Evolutionary conservation across 2,113 vertebrate species (phyloP).

Genomic region (Onychostoma macrolepis): DNA sequence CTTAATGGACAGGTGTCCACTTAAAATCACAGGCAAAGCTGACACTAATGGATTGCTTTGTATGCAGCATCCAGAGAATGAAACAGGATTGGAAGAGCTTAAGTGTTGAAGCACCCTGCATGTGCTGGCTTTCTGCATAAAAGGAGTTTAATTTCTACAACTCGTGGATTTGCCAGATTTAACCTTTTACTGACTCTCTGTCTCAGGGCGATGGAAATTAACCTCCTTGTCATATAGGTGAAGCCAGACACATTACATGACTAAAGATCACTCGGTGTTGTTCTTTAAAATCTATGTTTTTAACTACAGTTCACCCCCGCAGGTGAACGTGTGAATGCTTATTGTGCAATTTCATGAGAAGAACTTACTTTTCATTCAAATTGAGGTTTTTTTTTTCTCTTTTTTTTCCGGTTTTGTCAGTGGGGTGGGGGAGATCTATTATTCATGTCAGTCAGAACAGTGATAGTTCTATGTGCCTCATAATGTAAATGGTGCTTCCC

Average conservation of each 20-base stretch:
- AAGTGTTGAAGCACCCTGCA: constrained; percentile 71
- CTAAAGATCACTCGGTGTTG: constrained; percentile 50
- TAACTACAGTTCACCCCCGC: constrained; percentile 32
- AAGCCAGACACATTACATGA: constrained; percentile 52
- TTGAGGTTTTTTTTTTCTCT: neutral
- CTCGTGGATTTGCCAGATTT: constrained; percentile 63
- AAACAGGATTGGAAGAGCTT: constrained; percentile 78
- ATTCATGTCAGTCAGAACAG: constrained; percentile 31
- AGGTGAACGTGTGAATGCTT: constrained; percentile 38
- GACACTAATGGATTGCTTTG: constrained; percentile 85
- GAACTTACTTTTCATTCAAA: constrained; percentile 41
- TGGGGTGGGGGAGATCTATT: neutral
- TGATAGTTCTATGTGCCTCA: neutral
- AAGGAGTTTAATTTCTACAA: constrained; percentile 74
- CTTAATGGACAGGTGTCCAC: constrained; percentile 84
- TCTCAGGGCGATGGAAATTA: constrained; percentile 68
- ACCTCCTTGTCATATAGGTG: constrained; percentile 52
- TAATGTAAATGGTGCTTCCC: constrained; percentile 23
- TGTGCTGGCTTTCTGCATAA: constrained; percentile 73
- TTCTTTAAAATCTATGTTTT: constrained; percentile 46
- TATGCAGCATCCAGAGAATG: constrained; percentile 75
- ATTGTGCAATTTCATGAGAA: constrained; percentile 19
- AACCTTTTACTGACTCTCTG: constrained; percentile 65
- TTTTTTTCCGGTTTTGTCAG: neutral
- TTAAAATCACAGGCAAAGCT: constrained; percentile 78